A percentile compares a stretch with the other conserved stretches of the same genome.
phyloP scores from a whole-genome alignment of 2,888 invertebrate genomes.

The Andricus curvator region DNA sequence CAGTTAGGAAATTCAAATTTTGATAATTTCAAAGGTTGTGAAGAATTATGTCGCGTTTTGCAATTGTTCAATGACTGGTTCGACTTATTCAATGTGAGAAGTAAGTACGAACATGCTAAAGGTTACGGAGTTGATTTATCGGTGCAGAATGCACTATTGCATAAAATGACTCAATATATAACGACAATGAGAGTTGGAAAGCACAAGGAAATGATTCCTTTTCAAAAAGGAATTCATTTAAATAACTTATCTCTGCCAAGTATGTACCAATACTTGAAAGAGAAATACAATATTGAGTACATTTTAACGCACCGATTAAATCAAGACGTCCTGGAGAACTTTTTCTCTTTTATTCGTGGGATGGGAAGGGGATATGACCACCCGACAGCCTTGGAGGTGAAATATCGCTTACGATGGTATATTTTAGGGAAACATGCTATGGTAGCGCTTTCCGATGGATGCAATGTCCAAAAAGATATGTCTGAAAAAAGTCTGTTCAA shows the following conservation, averaged over 20 bases:
- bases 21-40: not conserved
- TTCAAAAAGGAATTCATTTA: not conserved
- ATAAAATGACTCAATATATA: not conserved
- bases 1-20: not conserved
- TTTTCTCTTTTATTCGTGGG: constrained; percentile 62
- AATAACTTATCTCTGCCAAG: not conserved
- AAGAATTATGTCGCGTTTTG: not conserved
- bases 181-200: not conserved
- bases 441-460: constrained; percentile 54
- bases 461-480: constrained; percentile 43
- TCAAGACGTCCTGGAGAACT: constrained; percentile 59
- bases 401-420: constrained; percentile 57
- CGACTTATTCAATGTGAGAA: not conserved
- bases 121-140: not conserved
- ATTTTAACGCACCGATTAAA: constrained; percentile 45
- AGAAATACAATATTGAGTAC: constrained; percentile 9
- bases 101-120: not conserved
- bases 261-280: not conserved
- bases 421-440: constrained; percentile 62
- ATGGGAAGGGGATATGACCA: constrained; percentile 63
- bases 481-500: too few species aligned
- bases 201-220: not conserved
- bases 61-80: constrained; percentile 11
- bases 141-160: not conserved
- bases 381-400: constrained; percentile 58